Percentiles rank a stretch among this genome's conserved stretches.
Conservation (phyloP, 92 coral and sea anemone genomes). For the Chrysogorgia sp. region DNA sequence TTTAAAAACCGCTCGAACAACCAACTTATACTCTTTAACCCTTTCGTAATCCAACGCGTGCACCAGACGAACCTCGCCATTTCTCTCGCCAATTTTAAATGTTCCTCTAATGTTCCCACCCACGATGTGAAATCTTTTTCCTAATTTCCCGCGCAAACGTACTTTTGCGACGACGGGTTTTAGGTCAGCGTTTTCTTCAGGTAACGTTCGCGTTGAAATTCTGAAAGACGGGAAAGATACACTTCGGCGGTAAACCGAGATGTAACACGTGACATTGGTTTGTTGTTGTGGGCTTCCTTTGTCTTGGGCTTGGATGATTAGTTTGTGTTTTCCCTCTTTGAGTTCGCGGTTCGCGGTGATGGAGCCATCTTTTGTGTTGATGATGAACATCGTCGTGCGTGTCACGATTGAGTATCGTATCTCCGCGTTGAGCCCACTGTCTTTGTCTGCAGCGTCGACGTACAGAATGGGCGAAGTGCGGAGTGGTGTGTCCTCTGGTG, state of each 20-base stretch:
- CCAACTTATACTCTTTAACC: conserved; percentile 57
- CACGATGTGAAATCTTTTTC: conserved; percentile 66
- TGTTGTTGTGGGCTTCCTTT: conserved; percentile 69
- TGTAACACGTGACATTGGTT: conserved; percentile 64
- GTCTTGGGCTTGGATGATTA: conserved; percentile 74
- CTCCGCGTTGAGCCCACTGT: conserved; percentile 71
- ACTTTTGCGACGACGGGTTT: conserved; percentile 64
- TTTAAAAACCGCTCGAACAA: conserved; percentile 68
- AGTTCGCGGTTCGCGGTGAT: conserved; percentile 58
- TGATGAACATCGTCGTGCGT: conserved; percentile 54
- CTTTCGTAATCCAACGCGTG: conserved; percentile 72
- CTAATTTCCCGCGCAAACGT: conserved; percentile 46
- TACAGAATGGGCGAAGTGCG: conserved; percentile 58
- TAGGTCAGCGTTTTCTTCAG: conserved; percentile 59
- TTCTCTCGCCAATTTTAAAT: conserved; percentile 62
- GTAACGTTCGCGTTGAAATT: conserved; percentile 51
- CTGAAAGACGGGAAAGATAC: conserved; percentile 61
- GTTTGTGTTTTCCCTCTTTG: conserved; percentile 52
- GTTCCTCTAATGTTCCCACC: conserved; percentile 72
- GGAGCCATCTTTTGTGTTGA: conserved; percentile 65
- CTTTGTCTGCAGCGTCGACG: conserved; percentile 68
- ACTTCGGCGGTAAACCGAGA: conserved; percentile 63
- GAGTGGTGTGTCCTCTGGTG: conserved; percentile 50
- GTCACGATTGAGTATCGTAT: conserved; percentile 61
- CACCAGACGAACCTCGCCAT: conserved; percentile 64